Conservation (phyloP, 2,797 vertebrate genomes). For the Myoxocephalus aenaeus region DNA sequence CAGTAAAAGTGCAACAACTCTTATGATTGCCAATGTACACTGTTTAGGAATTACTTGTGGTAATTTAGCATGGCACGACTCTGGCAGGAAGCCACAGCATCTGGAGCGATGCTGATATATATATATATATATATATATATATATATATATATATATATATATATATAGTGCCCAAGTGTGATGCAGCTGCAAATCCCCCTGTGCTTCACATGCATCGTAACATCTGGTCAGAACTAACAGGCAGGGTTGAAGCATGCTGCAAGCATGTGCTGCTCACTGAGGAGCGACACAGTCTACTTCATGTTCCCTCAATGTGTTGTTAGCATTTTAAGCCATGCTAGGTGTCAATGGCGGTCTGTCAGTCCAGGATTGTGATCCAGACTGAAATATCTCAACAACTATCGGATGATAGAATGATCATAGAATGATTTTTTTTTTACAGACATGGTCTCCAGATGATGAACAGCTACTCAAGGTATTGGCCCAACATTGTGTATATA, state of each 20-base stretch:
- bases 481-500: background rate
- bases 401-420: background rate
- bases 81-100: background rate
- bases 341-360: background rate
- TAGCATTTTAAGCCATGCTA: background rate
- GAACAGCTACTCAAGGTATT: background rate
- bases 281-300: background rate
- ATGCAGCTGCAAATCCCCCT: constrained; percentile 32
- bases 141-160: too few relatives aligned
- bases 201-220: background rate
- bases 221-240: constrained; percentile 6
- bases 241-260: background rate
- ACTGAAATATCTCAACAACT: background rate
- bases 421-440: too few relatives aligned
- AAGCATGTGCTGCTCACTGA: background rate
- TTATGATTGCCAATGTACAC: constrained; percentile 12
- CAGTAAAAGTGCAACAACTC: background rate
- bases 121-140: too few relatives aligned
- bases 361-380: background rate
- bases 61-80: background rate
- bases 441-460: background rate
- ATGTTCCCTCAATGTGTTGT: background rate
- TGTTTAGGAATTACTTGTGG: constrained; percentile 19
- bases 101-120: constrained; percentile 6
- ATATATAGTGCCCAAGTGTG: background rate